phyloP scores from a whole-genome alignment of 2,888 invertebrate species.

The Buathra laborator region DNA sequence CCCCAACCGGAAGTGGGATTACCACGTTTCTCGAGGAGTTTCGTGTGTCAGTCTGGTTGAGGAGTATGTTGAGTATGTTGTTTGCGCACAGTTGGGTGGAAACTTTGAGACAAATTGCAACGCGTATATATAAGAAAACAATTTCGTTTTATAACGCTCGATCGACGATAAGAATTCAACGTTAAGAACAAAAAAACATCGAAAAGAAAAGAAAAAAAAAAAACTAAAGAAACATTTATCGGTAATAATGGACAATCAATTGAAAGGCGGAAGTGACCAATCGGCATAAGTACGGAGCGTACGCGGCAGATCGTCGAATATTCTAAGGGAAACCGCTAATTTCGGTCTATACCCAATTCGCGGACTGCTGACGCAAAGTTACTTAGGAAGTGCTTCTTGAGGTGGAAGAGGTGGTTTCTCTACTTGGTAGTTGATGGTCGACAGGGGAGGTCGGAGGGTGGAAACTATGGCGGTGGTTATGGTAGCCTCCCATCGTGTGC shows the following conservation, averaged over 20 bases:
- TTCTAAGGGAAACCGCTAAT: conserved; percentile 48
- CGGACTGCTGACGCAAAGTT: conserved; percentile 64
- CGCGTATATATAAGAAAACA: not conserved
- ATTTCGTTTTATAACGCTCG: not conserved
- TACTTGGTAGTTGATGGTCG: conserved; percentile 72
- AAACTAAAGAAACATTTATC: not conserved
- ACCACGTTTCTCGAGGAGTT: conserved; percentile 50
- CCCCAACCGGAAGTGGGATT: conserved; percentile 57
- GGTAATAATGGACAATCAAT: not conserved
- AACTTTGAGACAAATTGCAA: not conserved
- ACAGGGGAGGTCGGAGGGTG: conserved; percentile 27
- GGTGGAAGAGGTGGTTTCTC: conserved; percentile 71
- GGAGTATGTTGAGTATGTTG: conserved; percentile 26
- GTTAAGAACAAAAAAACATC: not conserved
- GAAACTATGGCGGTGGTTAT: conserved; percentile 63
- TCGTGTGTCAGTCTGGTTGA: conserved; percentile 45
- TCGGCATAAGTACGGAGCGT: conserved; percentile 44
- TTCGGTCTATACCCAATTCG: conserved; percentile 60
- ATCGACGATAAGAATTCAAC: not conserved
- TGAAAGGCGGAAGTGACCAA: conserved; percentile 32
- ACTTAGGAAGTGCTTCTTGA: conserved; percentile 70
- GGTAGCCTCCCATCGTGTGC: conserved; percentile 63
- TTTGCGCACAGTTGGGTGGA: conserved; percentile 38
- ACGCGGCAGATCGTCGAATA: conserved; percentile 1
- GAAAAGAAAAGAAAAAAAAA: not conserved